Evolutionary conservation across 2,797 vertebrate species (phyloP).

Genomic region (Macrochelys suwanniensis): DNA sequence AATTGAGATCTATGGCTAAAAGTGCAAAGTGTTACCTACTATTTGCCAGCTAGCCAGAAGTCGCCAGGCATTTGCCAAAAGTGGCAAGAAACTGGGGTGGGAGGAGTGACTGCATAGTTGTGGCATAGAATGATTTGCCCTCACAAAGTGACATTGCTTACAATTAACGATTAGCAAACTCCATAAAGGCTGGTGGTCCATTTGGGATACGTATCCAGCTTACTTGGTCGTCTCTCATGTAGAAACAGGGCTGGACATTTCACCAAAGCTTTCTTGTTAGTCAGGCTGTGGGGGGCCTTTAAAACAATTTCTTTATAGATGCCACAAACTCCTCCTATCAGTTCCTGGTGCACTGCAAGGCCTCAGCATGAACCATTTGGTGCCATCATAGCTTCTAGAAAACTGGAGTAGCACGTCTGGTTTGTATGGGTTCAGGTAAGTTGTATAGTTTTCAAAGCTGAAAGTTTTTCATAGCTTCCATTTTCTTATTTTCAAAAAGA

Average conservation of each 20-base stretch:
- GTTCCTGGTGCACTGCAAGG: not conserved
- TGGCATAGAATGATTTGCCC: not conserved
- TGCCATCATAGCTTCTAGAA: not conserved
- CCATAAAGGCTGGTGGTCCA: not conserved
- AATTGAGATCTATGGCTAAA: not conserved
- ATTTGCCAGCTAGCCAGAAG: not conserved
- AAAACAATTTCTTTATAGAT: not conserved
- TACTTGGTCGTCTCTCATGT: not conserved
- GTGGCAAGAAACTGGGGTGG: not conserved
- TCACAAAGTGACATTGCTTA: not conserved
- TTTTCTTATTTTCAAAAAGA: not conserved
- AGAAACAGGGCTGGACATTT: not conserved
- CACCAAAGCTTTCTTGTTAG: not conserved
- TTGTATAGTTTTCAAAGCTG: not conserved
- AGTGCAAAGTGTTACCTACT: not conserved
- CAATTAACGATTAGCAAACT: not conserved
- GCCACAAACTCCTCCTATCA: not conserved
- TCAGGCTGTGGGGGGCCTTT: not conserved
- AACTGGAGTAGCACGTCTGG: not conserved
- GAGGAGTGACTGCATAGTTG: not conserved
- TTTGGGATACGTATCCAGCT: not conserved
- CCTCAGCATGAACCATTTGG: not conserved
- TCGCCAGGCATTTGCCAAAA: not conserved
- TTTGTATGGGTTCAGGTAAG: not conserved
- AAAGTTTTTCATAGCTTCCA: not conserved